Percentiles rank a stretch among this genome's conserved stretches.
Evolutionary conservation across 2,113 vertebrate genomes (phyloP).

Genomic region (Urocitellus parryii): DNA sequence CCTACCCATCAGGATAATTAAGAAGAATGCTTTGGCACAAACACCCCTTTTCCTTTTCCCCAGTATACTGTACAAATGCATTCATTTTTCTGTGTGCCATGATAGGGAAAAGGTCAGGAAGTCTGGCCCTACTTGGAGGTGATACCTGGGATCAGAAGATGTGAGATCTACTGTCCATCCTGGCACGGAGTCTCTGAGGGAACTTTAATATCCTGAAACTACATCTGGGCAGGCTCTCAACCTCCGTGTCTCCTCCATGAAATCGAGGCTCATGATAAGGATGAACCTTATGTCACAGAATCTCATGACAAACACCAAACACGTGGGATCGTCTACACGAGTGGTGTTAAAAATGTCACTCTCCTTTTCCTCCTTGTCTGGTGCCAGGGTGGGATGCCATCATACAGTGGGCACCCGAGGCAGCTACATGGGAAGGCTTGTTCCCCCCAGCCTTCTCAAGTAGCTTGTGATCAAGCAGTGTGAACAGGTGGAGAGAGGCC

Average conservation of each 20-base stretch:
- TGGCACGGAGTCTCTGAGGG: not conserved
- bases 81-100: not conserved
- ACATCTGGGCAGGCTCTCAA: not conserved
- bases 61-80: not conserved
- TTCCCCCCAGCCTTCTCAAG: not conserved
- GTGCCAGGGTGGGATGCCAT: too few relatives aligned
- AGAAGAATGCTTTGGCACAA: not conserved
- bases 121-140: not conserved
- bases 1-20: not conserved
- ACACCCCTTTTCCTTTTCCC: not conserved
- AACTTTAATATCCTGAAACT: not conserved
- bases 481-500: not conserved
- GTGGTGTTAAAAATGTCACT: not conserved
- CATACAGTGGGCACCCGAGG: rapidly evolving
- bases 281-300: not conserved
- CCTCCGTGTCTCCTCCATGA: not conserved
- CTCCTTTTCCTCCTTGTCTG: not conserved
- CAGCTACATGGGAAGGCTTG: not conserved
- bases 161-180: not conserved
- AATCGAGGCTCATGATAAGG: not conserved
- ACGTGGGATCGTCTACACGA: not conserved
- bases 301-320: not conserved
- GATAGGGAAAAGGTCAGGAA: not conserved
- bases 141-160: not conserved
- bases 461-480: not conserved